Evolutionary conservation across 2,888 invertebrate species (phyloP).

Genomic region (Rhabditoides inermis): DNA sequence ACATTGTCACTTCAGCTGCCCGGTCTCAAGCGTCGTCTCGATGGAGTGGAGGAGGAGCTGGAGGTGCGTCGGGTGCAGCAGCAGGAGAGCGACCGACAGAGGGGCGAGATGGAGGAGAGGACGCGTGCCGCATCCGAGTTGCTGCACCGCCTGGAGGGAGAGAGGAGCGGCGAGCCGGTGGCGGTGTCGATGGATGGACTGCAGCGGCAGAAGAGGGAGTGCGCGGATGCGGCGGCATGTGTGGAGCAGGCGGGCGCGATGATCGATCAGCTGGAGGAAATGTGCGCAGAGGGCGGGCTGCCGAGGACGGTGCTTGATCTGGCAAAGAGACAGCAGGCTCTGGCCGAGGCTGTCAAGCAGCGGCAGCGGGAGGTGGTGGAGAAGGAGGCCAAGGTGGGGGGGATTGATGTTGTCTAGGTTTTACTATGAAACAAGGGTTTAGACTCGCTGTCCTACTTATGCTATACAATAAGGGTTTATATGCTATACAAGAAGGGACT

Average conservation of each 20-base stretch:
- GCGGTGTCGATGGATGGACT: constrained; percentile 16
- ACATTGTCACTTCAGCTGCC: neutral
- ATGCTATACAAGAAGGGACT: too few species aligned
- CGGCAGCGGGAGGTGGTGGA: too few species aligned
- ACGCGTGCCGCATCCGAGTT: neutral
- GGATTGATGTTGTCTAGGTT: too few species aligned
- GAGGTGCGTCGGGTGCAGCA: constrained; percentile 10
- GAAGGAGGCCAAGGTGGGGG: too few species aligned
- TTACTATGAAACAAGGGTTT: too few species aligned
- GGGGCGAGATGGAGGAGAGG: constrained; percentile 12
- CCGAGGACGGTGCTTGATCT: too few species aligned
- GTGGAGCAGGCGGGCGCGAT: constrained; percentile 3
- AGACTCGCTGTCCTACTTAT: too few species aligned
- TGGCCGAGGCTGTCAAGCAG: too few species aligned
- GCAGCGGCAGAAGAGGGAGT: constrained; percentile 16
- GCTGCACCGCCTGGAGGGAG: neutral
- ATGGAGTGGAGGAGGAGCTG: constrained; percentile 17
- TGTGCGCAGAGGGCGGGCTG: neutral
- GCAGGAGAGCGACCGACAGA: constrained; percentile 13
- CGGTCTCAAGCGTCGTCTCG: constrained; percentile 4
- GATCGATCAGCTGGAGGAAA: neutral
- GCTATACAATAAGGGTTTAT: too few species aligned
- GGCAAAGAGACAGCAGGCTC: too few species aligned
- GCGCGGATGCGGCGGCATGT: neutral
- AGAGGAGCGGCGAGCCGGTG: constrained; percentile 11